Evolutionary conservation across 2,113 vertebrate species (phyloP).

Genomic region (Protomyctophum bolini): DNA sequence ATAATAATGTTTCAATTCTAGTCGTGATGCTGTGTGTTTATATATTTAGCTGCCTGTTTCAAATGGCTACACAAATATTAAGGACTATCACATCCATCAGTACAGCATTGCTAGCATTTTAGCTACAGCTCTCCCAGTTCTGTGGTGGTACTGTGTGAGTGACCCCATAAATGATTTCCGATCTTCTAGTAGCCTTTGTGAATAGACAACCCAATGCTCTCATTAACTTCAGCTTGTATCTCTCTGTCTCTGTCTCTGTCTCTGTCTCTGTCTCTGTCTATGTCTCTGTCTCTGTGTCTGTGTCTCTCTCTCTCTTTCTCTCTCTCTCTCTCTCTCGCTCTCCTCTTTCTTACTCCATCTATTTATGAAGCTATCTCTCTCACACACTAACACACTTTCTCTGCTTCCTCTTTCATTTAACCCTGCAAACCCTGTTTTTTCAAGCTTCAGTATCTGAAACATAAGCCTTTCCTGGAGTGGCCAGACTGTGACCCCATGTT

Average conservation of each 20-base stretch:
- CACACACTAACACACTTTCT: slow-evolving; percentile 5
- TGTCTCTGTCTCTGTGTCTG: not conserved
- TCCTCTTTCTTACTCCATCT: not conserved
- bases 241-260: not conserved
- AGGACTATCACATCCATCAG: too few relatives aligned
- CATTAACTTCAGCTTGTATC: not conserved
- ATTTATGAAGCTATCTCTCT: not conserved
- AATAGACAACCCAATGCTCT: not conserved
- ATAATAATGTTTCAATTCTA: too few relatives aligned
- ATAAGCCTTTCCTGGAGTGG: slow-evolving; percentile 73
- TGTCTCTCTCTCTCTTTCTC: not conserved
- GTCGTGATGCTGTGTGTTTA: too few relatives aligned
- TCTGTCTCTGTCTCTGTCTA: too few relatives aligned
- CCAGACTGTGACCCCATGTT: slow-evolving; percentile 69
- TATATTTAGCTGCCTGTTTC: too few relatives aligned
- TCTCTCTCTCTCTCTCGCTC: not conserved
- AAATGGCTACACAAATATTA: too few relatives aligned
- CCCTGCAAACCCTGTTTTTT: slow-evolving; percentile 62
- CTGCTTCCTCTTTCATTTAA: slow-evolving; percentile 17
- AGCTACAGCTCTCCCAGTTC: too few relatives aligned
- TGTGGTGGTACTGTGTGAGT: too few relatives aligned
- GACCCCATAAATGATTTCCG: too few relatives aligned
- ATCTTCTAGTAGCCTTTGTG: not conserved
- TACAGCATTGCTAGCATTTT: too few relatives aligned
- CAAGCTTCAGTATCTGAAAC: slow-evolving; percentile 69